A percentile compares a stretch with the other conserved stretches of the same genome.
phyloP scores from a whole-genome alignment of 2,888 invertebrate species.

The Amphipoea oculea region DNA sequence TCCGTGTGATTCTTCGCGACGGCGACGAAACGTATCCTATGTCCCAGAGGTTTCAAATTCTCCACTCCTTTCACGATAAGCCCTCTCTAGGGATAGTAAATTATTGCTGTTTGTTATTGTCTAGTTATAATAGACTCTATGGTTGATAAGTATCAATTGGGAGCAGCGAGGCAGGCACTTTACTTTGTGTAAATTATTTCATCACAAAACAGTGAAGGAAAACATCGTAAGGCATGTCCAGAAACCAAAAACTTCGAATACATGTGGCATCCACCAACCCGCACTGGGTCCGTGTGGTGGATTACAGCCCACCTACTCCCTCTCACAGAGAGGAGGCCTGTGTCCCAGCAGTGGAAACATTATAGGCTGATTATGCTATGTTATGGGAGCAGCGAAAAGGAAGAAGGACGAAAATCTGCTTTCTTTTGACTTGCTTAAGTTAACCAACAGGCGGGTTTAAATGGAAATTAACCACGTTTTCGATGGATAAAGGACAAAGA shows the following conservation, averaged over 20 bases:
- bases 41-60: neutral
- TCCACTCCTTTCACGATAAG: no score
- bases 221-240: neutral
- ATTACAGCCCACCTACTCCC: neutral
- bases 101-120: neutral
- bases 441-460: neutral
- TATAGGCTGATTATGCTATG: neutral
- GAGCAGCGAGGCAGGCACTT: neutral
- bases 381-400: no score
- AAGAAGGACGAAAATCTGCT: neutral
- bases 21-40: neutral
- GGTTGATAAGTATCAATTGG: no score
- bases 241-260: neutral
- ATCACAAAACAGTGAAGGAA: neutral
- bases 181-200: neutral
- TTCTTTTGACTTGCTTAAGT: slow-evolving; percentile 4
- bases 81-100: neutral
- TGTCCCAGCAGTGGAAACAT: neutral
- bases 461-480: slow-evolving; percentile 25
- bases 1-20: neutral
- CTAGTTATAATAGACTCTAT: neutral
- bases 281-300: neutral
- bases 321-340: neutral
- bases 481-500: slow-evolving; percentile 25
- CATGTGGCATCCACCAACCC: neutral